These are phyloP conservation scores for Nomada fabriciana DNA, from an alignment of 2,888 invertebrate species.

Conservation along the genomic window DNA sequence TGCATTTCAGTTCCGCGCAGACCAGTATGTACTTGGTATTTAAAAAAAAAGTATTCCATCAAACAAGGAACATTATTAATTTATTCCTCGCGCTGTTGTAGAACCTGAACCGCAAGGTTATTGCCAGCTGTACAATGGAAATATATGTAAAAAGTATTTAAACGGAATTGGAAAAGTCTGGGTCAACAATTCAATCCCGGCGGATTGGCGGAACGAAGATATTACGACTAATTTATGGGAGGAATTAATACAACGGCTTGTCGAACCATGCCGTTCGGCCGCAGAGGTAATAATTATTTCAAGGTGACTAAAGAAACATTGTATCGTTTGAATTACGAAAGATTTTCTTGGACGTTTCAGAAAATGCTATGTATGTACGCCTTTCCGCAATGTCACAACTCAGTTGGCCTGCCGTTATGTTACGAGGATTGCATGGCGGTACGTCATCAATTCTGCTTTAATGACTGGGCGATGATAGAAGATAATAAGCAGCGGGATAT, in stretches of 20 bases:
- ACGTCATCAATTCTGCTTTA: conserved; percentile 95
- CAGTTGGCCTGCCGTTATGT: conserved; percentile 92
- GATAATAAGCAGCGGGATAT: conserved; percentile 93
- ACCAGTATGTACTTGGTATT: conserved; percentile 65
- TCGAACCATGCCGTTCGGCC: conserved; percentile 93
- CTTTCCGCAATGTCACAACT: conserved; percentile 93
- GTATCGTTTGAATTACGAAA: background rate
- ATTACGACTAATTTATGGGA: conserved; percentile 94
- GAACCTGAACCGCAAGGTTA: conserved; percentile 86
- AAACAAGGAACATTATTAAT: background rate
- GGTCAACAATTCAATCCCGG: conserved; percentile 90
- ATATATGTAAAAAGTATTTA: conserved; percentile 90
- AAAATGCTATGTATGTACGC: conserved; percentile 96
- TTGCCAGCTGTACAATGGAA: conserved; percentile 95
- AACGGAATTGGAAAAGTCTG: conserved; percentile 89
- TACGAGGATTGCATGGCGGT: conserved; percentile 97
- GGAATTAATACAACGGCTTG: conserved; percentile 92
- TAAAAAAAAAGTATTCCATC: background rate
- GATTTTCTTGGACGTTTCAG: conserved; percentile 79
- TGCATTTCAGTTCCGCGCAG: conserved; percentile 61
- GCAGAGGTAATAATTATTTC: conserved; percentile 88
- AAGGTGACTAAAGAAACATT: background rate
- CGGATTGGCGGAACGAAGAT: conserved; percentile 93
- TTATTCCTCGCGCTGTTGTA: conserved; percentile 33
- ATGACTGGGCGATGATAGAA: conserved; percentile 96